Base-by-base conservation (phyloP, 2,113 vertebrate species). In the Poeciliopsis prolifica region DNA sequence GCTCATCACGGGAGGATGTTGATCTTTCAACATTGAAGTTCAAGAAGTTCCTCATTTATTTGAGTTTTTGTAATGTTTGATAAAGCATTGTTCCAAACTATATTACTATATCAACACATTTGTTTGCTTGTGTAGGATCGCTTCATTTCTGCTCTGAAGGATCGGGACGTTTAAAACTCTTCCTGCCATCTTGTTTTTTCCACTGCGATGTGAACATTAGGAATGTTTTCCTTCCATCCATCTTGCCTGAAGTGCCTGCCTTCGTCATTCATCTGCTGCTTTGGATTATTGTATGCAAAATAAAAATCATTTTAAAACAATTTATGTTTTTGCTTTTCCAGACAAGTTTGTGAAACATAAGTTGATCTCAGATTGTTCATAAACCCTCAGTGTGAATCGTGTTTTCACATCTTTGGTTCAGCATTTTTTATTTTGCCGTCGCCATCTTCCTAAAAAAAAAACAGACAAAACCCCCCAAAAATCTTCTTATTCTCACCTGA, bases 191-290 rank as follows among this genome's bases (percentile, higher is more conserved):
- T 44, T 9, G 7, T 31, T 70, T 29, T 6, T 72, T 48, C 17
- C 14, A 12, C 12, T 14, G 58, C 5, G 2, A 15, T 26, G n/a
- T 68, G 60, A 54, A 70, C 1, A 5, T 42, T 62, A n/a, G 0
- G n/a, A 74, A 30, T 22, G 7, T 65, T 33, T 42, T n/a, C 8
- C 66, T 2, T 15, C 37, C 26, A 48, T 61, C 42, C 68, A 48
- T 70, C 82, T 22, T 82, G 64, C 71, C 82, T 33, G 7, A 85
- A 87, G 86, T 87, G 83, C 86, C 86, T 87, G 86, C 72, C 26
- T 26, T 28, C 65, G 30, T 65, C 70, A 5, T 44, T 58, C 22
- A 4, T 40, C 65, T 61, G 66, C 68, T 72, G 31, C 72, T 65
- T 48, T 51, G 60, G 19, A 22, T 33, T 14, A 9, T 42, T 48